Conservation (phyloP, 2,113 vertebrate species). For the Aptenodytes forsteri region DNA sequence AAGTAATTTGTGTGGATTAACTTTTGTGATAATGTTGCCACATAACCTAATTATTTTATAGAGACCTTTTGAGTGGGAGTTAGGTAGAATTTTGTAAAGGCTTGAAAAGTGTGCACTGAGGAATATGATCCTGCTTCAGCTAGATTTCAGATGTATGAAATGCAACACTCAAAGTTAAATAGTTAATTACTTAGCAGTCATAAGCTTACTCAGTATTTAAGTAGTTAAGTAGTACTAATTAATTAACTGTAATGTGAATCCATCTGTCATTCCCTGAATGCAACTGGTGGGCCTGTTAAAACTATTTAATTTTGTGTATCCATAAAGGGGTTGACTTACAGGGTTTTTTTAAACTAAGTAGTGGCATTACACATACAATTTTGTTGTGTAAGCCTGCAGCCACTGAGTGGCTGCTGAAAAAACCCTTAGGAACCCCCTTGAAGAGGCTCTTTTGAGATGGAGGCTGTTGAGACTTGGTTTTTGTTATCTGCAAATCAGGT, state of each 20-base stretch:
- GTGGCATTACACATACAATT: neutral
- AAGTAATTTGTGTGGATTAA: neutral
- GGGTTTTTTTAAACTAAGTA: neutral
- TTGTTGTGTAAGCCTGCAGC: neutral
- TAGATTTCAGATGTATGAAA: neutral
- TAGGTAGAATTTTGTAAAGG: neutral
- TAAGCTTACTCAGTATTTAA: neutral
- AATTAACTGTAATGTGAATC: neutral
- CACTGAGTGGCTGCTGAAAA: neutral
- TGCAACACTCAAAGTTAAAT: neutral
- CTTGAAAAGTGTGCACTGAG: neutral
- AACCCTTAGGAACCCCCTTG: neutral
- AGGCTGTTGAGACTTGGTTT: neutral
- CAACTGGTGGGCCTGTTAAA: neutral
- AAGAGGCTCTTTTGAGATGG: neutral
- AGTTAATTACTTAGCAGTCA: neutral
- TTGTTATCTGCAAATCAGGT: neutral
- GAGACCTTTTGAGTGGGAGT: neutral
- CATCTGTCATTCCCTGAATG: neutral
- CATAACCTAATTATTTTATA: neutral
- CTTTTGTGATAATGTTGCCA: neutral
- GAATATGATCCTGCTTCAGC: neutral
- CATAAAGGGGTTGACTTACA: neutral
- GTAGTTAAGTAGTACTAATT: neutral
- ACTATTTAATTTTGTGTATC: neutral